Conservation (phyloP, 1,140 invertebrate species). For the Branchinecta lindahli region DNA sequence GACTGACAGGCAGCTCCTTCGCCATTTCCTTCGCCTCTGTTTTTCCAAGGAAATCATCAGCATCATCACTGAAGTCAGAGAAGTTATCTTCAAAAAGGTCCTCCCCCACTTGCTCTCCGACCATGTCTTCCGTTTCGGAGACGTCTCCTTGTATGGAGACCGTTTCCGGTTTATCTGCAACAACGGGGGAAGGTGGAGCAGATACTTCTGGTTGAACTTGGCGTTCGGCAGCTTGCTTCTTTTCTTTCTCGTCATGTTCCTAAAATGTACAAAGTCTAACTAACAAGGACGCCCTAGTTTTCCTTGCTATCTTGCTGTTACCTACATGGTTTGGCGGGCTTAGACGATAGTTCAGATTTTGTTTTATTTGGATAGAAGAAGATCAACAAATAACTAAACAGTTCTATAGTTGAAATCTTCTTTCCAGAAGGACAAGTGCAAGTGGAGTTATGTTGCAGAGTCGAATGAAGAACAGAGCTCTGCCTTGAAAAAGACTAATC, state of each 20-base stretch:
- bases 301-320: too few relatives aligned
- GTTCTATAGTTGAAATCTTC: too few relatives aligned
- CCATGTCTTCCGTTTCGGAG: not conserved
- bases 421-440: too few relatives aligned
- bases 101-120: not conserved
- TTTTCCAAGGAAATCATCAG: not conserved
- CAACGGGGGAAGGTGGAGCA: not conserved
- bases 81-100: conserved; percentile 7
- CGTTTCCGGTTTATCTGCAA: not conserved
- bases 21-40: not conserved
- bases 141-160: not conserved
- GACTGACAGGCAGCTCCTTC: not conserved
- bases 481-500: too few relatives aligned
- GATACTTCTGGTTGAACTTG: not conserved
- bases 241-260: conserved; percentile 4
- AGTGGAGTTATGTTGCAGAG: too few relatives aligned
- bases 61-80: conserved; percentile 6
- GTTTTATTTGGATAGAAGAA: too few relatives aligned
- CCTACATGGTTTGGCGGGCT: too few relatives aligned
- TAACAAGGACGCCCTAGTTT: too few relatives aligned
- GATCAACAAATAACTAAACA: too few relatives aligned
- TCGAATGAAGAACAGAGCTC: too few relatives aligned
- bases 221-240: not conserved
- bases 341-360: too few relatives aligned
- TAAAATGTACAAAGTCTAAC: not conserved